Evolutionary conservation across 1,140 invertebrate species (phyloP), one percentile per base, ranked within the genome.

Genomic region (Trypoxylus dichotomus): DNA sequence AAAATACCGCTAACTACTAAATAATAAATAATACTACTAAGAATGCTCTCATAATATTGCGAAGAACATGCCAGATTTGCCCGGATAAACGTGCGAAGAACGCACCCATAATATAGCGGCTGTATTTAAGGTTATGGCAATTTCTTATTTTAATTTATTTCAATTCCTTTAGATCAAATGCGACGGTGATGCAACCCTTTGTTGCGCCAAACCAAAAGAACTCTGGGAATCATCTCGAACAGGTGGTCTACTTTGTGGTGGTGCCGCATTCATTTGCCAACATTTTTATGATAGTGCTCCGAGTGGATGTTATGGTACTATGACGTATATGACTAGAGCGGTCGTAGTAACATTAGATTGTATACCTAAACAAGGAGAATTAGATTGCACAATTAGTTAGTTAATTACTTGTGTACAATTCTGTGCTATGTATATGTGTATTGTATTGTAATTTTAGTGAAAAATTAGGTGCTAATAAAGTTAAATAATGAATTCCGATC

Each of bases 261-360:
- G 97, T 42, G 95, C 96, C 47, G 96, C 95, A 0, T 96, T 94
- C 78, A 96, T 99, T 78, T 99, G 98, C 87, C 95, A 96, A 87
- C 96, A 98, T 87, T 95, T 99, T 84, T 99, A 99, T 86, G 98
- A 99, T 86, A 96, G 94, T 85, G 98, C 98, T 21, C 98, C 98
- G 5, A 98, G 96, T 86, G 98, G 98, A 58, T 93, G 93, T 83
- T 99, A 92, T 87, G 98, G 98, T 76, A 99, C 98, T 19, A 98
- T 99, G 96, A 98, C 97, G 0, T 99, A 99, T 83, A 91, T 99
- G 82, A 95, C 96, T 32, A 91, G 96, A 83, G 95, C 97, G 0
- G 91, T 96, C 15, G 93, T 94, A 54, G 87, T 89, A 0, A 89
- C 92, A 21, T 88, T 96, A 29, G 92, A 95, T 83, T 93, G 92